phyloP scores from a whole-genome alignment of 1,140 invertebrate genomes.

The Pteromalus puparum region DNA sequence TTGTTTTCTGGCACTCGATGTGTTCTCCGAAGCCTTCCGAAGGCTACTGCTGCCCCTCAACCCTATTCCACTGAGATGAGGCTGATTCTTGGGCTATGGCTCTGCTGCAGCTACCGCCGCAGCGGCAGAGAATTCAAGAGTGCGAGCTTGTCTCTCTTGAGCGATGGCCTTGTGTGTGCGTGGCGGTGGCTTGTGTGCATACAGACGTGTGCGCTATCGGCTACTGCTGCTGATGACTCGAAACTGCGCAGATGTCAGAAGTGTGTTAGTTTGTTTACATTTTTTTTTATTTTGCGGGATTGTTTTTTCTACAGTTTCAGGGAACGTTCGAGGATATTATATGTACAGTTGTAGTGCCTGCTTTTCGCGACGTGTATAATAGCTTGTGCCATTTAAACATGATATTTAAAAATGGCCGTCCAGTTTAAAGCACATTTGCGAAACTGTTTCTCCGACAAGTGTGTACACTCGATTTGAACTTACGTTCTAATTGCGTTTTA shows the following conservation, averaged over 20 bases:
- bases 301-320: too few species aligned
- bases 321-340: too few species aligned
- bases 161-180: background rate
- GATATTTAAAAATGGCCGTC: background rate
- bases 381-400: background rate
- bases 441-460: too few species aligned
- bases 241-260: background rate
- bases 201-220: background rate
- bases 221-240: background rate
- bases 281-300: too few species aligned
- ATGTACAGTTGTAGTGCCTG: background rate
- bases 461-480: too few species aligned
- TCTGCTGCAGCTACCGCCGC: background rate
- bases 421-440: background rate
- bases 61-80: background rate
- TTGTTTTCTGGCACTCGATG: background rate
- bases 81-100: background rate
- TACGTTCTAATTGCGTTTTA: too few species aligned
- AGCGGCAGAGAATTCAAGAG: background rate
- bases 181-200: background rate
- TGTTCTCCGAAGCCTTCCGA: background rate
- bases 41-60: background rate
- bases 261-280: background rate
- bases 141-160: background rate
- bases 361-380: too few species aligned